A percentile compares a stretch with the other conserved stretches of the same genome.
phyloP scores from a whole-genome alignment of 2,888 invertebrate species.

The Pristionchus fissidentatus region DNA sequence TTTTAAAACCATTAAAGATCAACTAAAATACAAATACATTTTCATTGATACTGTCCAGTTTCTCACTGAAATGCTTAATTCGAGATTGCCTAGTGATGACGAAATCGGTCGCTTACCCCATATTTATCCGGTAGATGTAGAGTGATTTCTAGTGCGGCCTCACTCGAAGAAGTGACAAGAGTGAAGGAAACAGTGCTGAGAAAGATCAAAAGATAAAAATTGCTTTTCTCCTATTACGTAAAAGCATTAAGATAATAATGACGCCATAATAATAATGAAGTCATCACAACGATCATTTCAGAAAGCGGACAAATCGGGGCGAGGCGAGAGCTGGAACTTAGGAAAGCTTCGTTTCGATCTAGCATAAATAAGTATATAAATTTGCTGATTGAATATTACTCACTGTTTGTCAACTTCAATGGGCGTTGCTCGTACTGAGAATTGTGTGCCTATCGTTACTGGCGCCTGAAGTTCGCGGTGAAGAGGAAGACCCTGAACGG shows the following conservation, averaged over 20 bases:
- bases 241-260: too few relatives aligned
- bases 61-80: too few relatives aligned
- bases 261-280: too few relatives aligned
- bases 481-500: background rate
- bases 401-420: background rate
- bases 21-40: background rate
- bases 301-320: background rate
- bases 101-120: too few relatives aligned
- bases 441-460: background rate
- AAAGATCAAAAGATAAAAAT: background rate
- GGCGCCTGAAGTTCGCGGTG: conserved; percentile 2
- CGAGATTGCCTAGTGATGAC: too few relatives aligned
- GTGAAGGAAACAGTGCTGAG: background rate
- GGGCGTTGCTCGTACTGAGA: conserved; percentile 5
- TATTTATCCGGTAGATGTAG: background rate
- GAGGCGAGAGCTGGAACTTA: background rate
- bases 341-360: background rate
- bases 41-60: background rate
- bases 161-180: background rate
- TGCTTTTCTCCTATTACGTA: too few relatives aligned
- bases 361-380: too few relatives aligned
- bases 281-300: too few relatives aligned
- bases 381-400: too few relatives aligned
- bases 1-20: background rate
- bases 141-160: background rate